Evolutionary conservation across 2,797 vertebrate species (phyloP).

Genomic region (Graptemys geographica): DNA sequence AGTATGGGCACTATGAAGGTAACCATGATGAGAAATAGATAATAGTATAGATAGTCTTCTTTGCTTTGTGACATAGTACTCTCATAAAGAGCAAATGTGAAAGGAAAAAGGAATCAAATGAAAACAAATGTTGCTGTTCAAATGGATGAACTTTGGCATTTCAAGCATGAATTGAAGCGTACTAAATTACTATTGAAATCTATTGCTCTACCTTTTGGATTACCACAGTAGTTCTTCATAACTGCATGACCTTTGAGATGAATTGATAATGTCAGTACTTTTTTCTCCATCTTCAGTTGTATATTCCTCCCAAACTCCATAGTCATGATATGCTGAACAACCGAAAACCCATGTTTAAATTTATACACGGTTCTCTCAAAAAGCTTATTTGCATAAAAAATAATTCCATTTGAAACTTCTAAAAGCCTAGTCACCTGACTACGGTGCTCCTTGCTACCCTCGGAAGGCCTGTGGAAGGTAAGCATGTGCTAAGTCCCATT

Average conservation of each 20-base stretch:
- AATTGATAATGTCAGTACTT: neutral
- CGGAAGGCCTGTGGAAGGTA: neutral
- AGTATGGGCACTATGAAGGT: neutral
- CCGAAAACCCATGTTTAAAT: neutral
- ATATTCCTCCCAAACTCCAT: neutral
- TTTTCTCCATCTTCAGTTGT: neutral
- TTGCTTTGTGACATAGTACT: neutral
- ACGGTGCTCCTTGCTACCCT: neutral
- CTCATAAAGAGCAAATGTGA: conserved; percentile 24
- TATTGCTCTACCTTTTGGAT: neutral
- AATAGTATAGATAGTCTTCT: neutral
- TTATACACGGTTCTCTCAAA: neutral
- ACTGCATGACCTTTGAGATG: neutral
- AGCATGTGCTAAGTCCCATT: neutral
- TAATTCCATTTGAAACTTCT: neutral
- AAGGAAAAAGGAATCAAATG: neutral
- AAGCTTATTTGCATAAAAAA: neutral
- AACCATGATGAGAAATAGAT: neutral
- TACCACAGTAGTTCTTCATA: neutral
- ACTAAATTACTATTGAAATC: neutral
- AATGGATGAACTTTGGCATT: neutral
- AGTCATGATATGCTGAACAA: neutral
- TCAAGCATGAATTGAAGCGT: neutral
- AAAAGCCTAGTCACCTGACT: neutral
- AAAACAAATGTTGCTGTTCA: neutral